phyloP scores from a whole-genome alignment of 2,888 invertebrate genomes.

The Meiosimyza decipiens region DNA sequence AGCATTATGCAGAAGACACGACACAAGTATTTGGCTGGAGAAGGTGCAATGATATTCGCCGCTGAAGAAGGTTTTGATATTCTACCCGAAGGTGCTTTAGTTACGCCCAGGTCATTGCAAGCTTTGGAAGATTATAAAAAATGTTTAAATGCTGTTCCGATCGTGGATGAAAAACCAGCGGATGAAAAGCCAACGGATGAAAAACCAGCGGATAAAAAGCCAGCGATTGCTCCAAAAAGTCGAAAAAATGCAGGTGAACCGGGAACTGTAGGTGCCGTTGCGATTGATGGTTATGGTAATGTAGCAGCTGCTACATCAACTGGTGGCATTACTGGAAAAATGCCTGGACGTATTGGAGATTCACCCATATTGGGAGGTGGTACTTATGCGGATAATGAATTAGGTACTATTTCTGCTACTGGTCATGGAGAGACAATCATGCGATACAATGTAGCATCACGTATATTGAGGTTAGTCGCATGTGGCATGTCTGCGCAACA shows the following conservation, averaged over 20 bases:
- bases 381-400: conserved; percentile 78
- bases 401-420: conserved; percentile 85
- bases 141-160: conserved; percentile 31
- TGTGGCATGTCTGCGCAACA: conserved; percentile 70
- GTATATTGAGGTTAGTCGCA: conserved; percentile 74
- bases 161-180: too few species aligned
- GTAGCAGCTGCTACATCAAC: conserved; percentile 87
- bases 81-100: conserved; percentile 73
- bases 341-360: conserved; percentile 82
- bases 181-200: too few species aligned
- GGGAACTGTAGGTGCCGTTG: conserved; percentile 88
- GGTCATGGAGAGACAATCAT: conserved; percentile 87
- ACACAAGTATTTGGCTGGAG: conserved; percentile 79
- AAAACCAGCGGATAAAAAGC: too few species aligned
- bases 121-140: conserved; percentile 72
- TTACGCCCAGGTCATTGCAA: conserved; percentile 73
- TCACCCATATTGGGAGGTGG: conserved; percentile 77
- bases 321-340: conserved; percentile 85
- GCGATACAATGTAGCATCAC: conserved; percentile 80
- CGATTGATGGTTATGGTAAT: conserved; percentile 78
- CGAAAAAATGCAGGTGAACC: conserved; percentile 69
- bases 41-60: conserved; percentile 81
- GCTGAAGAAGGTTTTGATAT: conserved; percentile 71
- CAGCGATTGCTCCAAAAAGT: too few species aligned
- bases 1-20: conserved; percentile 80